Base-by-base conservation (phyloP, 2,113 vertebrate genomes). In the Corythornis vintsioides region DNA sequence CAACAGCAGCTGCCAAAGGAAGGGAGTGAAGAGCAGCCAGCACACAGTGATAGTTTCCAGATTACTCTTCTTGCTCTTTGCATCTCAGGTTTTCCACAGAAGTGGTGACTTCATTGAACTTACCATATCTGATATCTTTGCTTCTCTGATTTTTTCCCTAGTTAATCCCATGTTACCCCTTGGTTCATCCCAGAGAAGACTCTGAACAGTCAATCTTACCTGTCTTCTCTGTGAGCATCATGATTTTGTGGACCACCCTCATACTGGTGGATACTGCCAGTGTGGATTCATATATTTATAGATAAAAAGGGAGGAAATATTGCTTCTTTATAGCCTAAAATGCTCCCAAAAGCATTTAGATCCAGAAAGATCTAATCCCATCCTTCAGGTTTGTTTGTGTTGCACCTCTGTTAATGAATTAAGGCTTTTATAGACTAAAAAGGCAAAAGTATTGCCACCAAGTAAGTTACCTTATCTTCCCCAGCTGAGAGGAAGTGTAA, bases 401-500 rank as follows among this genome's bases (percentile, higher is more conserved):
- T 77, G 31, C 81, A 88, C 52, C 64, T 85, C 75, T 48, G 66
- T 73, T 88, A 91, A 96, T 72, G 71, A 96, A 89, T 70, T 66
- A 67, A 93, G 53, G 65, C 25, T 92, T 95, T 91, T 71, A 26
- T 20, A 83, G 48, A 63, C 74, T 57, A 72, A 89, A 94, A 93
- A 94, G 92, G 71, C 92, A 93, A 42, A 66, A 90, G 65, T 86
- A 88, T 95, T 88, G 83, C 86, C 82, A 57, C 86, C 86, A 63
- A 87, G 89, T 89, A 92, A 95, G 95, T 94, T 76, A 91, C 71
- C 69, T 95, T 96, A 86, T 94, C 93, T 96, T 50, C 73, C 79
- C 93, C 83, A 75, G 84, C 88, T 72, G 92, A 90, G 89, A 93
- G 77, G 77, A 75, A 71, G 95, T 43, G 38, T 40, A 56, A 91